Percentiles rank a stretch among this genome's conserved stretches.
Evolutionary conservation across 2,797 vertebrate species (phyloP).

Genomic region (Xenentodon cancila): DNA sequence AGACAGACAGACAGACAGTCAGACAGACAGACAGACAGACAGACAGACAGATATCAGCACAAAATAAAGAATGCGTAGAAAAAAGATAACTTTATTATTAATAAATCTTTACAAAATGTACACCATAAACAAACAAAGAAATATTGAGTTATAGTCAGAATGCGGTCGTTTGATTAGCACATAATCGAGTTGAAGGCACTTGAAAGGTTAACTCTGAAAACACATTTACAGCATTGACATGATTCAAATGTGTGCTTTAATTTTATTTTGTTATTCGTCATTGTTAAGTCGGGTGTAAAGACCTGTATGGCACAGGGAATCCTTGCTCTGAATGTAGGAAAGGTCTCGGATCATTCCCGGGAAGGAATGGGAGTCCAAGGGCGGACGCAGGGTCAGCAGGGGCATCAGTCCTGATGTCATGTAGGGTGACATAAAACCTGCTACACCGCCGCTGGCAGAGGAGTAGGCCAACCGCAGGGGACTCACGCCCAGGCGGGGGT

Average conservation of each 20-base stretch:
- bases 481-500: slow-evolving; percentile 84
- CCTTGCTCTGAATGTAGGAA: slow-evolving; percentile 84
- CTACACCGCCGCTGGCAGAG: slow-evolving; percentile 77
- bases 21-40: no score
- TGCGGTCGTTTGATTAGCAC: slow-evolving; percentile 5
- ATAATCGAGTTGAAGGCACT: slow-evolving; percentile 21
- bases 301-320: slow-evolving; percentile 72
- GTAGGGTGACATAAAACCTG: slow-evolving; percentile 87
- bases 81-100: slow-evolving; percentile 59
- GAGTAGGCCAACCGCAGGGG: slow-evolving; percentile 87
- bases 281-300: slow-evolving; percentile 78
- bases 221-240: no score
- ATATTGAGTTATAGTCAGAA: not conserved
- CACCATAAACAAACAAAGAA: slow-evolving; percentile 22
- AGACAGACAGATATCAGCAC: not conserved
- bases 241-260: no score
- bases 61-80: slow-evolving; percentile 6
- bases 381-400: slow-evolving; percentile 83
- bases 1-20: no score
- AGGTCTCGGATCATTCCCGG: slow-evolving; percentile 86
- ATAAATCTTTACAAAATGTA: slow-evolving; percentile 55
- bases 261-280: slow-evolving; percentile 70
- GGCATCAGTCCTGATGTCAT: slow-evolving; percentile 87
- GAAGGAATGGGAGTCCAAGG: slow-evolving; percentile 83
- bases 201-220: not conserved